These are phyloP conservation scores for Spea hammondii DNA, from an alignment of 2,797 vertebrate genomes.

Conservation along the genomic window DNA sequence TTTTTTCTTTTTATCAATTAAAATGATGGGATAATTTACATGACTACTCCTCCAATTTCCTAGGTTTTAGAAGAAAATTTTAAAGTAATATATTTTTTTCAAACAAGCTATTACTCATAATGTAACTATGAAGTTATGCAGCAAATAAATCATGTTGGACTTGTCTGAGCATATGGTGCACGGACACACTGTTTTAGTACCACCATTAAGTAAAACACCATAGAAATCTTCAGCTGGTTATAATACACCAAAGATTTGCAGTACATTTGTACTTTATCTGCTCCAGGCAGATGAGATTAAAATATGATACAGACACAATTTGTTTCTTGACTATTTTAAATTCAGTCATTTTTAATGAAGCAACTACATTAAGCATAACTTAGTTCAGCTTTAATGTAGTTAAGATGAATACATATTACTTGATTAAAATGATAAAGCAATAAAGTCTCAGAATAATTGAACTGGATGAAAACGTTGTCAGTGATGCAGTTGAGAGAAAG, in stretches of 20 bases:
- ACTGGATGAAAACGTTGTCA: slow-evolving; percentile 62
- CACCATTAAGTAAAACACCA: slow-evolving; percentile 4
- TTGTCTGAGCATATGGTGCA: too few species aligned
- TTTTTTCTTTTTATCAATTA: too few species aligned
- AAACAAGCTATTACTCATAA: too few species aligned
- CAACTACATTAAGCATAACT: slow-evolving; percentile 66
- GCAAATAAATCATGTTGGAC: too few species aligned
- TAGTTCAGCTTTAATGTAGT: slow-evolving; percentile 61
- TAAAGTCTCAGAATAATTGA: slow-evolving; percentile 53
- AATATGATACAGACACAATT: slow-evolving; percentile 62
- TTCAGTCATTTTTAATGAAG: slow-evolving; percentile 69
- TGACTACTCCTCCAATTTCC: too few species aligned
- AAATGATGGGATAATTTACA: too few species aligned
- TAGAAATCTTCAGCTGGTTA: slow-evolving; percentile 35
- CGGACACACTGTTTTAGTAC: too few species aligned
- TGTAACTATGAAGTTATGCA: too few species aligned
- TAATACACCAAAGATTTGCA: slow-evolving; percentile 44
- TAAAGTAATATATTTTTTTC: too few species aligned
- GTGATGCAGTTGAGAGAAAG: slow-evolving; percentile 59
- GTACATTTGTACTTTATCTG: slow-evolving; percentile 55
- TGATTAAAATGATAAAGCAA: slow-evolving; percentile 66
- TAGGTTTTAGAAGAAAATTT: too few species aligned
- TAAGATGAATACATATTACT: slow-evolving; percentile 64
- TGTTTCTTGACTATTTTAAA: slow-evolving; percentile 64
- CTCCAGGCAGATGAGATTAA: slow-evolving; percentile 60